Percentiles rank a stretch among this genome's conserved stretches.
These are phyloP conservation scores for Sarcophaga subvicina DNA, from an alignment of 2,888 invertebrate genomes.

Conservation along the genomic window DNA sequence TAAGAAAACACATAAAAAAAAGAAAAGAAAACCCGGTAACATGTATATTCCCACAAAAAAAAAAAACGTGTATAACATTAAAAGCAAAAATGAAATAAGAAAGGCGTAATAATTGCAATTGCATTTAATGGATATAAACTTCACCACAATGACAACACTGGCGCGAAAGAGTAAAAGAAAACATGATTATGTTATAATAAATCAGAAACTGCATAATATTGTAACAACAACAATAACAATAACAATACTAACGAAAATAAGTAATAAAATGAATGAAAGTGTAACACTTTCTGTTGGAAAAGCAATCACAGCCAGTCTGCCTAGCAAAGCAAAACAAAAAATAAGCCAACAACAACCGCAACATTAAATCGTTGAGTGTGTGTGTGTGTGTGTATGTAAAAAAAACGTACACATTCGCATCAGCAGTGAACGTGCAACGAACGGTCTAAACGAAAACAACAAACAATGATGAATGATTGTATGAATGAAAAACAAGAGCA, in stretches of 20 bases:
- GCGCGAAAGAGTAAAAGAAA: background rate
- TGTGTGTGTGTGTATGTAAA: background rate
- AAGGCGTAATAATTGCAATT: background rate
- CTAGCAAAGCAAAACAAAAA: constrained; percentile 15
- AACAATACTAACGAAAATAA: constrained; percentile 6
- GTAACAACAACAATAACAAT: constrained; percentile 13
- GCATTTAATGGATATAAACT: background rate
- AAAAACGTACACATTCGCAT: background rate
- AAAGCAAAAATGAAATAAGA: background rate
- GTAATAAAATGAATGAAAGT: constrained; percentile 60
- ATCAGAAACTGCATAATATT: constrained; percentile 55
- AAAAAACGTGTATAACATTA: background rate
- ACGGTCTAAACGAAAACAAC: background rate
- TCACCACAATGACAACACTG: background rate
- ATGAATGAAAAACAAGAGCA: background rate
- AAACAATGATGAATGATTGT: background rate
- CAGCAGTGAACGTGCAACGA: background rate
- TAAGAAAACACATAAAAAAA: background rate
- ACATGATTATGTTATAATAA: background rate
- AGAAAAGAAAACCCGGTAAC: background rate
- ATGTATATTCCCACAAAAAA: background rate
- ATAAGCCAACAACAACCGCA: constrained; percentile 26
- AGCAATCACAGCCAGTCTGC: constrained; percentile 3
- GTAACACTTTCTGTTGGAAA: constrained; percentile 64
- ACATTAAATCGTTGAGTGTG: background rate